Evolutionary conservation across 2,113 vertebrate genomes (phyloP).

Genomic region (Alethe castanea): DNA sequence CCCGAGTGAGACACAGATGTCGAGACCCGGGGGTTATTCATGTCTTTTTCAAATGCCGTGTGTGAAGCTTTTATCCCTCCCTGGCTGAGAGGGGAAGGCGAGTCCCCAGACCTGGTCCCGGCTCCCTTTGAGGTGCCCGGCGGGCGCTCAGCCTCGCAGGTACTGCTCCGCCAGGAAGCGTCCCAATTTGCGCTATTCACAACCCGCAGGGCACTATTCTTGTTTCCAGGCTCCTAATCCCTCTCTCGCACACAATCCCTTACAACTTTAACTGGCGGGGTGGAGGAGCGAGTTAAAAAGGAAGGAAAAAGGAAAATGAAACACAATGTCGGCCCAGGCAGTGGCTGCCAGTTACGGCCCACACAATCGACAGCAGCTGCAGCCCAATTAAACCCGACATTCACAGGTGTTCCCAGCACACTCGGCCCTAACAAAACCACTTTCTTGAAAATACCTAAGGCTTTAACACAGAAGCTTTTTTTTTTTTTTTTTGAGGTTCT

Average conservation of each 20-base stretch:
- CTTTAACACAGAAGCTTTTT: slow-evolving; percentile 51
- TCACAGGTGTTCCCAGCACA: slow-evolving; percentile 77
- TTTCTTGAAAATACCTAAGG: slow-evolving; percentile 73
- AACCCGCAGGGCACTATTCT: slow-evolving; percentile 64
- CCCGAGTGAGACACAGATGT: not conserved
- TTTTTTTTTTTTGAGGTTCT: not conserved
- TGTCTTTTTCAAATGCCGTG: not conserved
- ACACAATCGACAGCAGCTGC: slow-evolving; percentile 72
- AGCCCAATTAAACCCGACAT: slow-evolving; percentile 73
- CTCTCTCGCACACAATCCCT: slow-evolving; percentile 55
- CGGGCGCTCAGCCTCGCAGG: slow-evolving; percentile 51
- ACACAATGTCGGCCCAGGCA: slow-evolving; percentile 61
- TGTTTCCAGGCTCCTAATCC: slow-evolving; percentile 69
- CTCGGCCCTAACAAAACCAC: slow-evolving; percentile 65
- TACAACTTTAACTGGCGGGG: slow-evolving; percentile 59
- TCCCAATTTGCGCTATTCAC: slow-evolving; percentile 50
- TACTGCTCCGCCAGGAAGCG: slow-evolving; percentile 60
- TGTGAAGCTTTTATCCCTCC: slow-evolving; percentile 5
- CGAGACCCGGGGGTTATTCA: not conserved
- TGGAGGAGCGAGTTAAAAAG: slow-evolving; percentile 55
- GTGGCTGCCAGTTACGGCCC: slow-evolving; percentile 43
- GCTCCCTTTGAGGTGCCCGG: not conserved
- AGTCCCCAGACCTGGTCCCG: not conserved
- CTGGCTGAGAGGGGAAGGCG: not conserved
- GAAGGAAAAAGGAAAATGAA: slow-evolving; percentile 51